phyloP scores from a whole-genome alignment of 53 echinoderm and acorn worm species.

The Holothuria leucospilota region DNA sequence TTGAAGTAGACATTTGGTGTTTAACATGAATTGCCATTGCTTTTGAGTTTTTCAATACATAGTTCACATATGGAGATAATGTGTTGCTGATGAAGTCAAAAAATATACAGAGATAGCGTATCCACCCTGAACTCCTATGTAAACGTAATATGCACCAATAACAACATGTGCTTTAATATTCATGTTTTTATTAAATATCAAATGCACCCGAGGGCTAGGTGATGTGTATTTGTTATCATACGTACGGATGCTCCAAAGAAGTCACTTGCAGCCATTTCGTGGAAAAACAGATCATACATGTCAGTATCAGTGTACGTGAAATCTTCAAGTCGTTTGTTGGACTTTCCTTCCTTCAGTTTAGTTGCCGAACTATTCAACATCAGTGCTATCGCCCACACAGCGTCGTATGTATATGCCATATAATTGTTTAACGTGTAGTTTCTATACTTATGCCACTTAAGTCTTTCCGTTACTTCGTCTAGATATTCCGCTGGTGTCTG shows the following conservation, averaged over 20 bases:
- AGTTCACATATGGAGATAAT: no score
- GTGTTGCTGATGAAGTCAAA: no score
- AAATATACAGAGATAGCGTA: no score
- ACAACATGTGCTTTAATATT: no score
- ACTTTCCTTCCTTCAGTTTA: neutral
- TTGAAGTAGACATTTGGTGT: no score
- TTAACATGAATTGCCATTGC: no score
- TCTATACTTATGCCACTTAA: neutral
- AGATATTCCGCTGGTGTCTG: neutral
- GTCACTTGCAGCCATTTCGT: neutral
- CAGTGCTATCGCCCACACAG: slow-evolving; percentile 6
- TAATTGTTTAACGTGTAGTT: neutral
- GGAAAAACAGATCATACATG: neutral
- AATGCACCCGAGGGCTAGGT: no score
- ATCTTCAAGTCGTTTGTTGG: neutral
- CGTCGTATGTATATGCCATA: slow-evolving; percentile 13
- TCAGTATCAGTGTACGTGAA: neutral
- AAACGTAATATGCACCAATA: no score
- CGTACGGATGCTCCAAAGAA: slow-evolving; percentile 23
- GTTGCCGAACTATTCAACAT: neutral
- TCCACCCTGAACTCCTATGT: no score
- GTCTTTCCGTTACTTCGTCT: neutral
- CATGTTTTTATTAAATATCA: no score
- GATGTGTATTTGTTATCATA: no score
- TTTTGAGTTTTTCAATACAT: no score